Evolutionary conservation across 2,797 vertebrate species (phyloP).

Genomic region (Telmatherina bonti): DNA sequence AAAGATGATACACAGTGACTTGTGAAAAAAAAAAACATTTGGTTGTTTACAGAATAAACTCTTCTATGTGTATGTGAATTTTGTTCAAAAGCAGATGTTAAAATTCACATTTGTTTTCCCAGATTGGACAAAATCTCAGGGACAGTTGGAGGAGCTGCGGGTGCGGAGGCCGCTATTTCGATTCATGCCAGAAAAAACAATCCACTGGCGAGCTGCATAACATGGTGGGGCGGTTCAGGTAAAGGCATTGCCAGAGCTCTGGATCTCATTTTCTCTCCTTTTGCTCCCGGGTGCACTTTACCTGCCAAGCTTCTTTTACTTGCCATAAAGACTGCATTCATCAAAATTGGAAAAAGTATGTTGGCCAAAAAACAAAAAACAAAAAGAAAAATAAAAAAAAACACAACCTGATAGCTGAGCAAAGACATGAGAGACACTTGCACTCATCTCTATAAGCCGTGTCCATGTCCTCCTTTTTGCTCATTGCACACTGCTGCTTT

Average conservation of each 20-base stretch:
- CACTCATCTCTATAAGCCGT: slow-evolving; percentile 57
- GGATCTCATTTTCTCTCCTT: slow-evolving; percentile 83
- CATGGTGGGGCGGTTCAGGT: slow-evolving; percentile 75
- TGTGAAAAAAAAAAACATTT: background rate
- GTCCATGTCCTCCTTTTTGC: slow-evolving; percentile 43
- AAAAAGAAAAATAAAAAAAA: too few relatives aligned
- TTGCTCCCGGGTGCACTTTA: slow-evolving; percentile 73
- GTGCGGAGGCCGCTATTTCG: slow-evolving; percentile 25
- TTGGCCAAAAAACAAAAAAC: slow-evolving; percentile 55
- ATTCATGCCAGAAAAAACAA: slow-evolving; percentile 75
- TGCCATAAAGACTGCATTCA: slow-evolving; percentile 82
- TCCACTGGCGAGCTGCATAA: slow-evolving; percentile 70
- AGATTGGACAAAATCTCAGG: slow-evolving; percentile 48
- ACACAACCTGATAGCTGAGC: slow-evolving; percentile 64
- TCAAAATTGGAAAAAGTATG: slow-evolving; percentile 80
- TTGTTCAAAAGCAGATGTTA: slow-evolving; percentile 50
- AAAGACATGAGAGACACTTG: slow-evolving; percentile 57
- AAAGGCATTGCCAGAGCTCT: slow-evolving; percentile 80
- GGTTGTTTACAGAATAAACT: background rate
- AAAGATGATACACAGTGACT: background rate
- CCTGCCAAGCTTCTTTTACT: slow-evolving; percentile 79
- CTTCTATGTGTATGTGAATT: slow-evolving; percentile 28
- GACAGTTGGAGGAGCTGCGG: slow-evolving; percentile 45
- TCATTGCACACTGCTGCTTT: slow-evolving; percentile 62
- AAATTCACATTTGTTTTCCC: slow-evolving; percentile 42